Conservation (phyloP, 2,888 invertebrate genomes). For the Nycteola revayana region DNA sequence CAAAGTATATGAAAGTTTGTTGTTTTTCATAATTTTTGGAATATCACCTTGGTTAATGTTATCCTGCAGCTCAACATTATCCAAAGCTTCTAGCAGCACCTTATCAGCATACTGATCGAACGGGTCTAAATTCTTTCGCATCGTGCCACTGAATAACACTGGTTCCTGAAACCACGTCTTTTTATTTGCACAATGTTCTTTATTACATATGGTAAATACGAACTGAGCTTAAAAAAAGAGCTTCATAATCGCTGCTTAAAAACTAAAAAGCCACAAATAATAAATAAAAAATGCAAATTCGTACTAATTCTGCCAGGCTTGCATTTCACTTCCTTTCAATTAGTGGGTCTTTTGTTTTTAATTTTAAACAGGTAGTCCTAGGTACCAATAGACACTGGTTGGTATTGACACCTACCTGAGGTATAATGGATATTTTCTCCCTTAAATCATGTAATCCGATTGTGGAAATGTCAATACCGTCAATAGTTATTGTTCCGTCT, state of each 20-base stretch:
- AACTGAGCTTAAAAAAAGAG: too few relatives aligned
- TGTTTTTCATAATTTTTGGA: too few relatives aligned
- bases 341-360: too few relatives aligned
- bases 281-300: too few relatives aligned
- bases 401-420: conserved; percentile 65
- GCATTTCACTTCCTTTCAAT: too few relatives aligned
- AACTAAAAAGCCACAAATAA: too few relatives aligned
- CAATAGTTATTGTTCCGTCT: conserved; percentile 86
- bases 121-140: conserved; percentile 91
- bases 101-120: conserved; percentile 88
- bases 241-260: too few relatives aligned
- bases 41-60: conserved; percentile 30
- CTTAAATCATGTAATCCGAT: conserved; percentile 84
- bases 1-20: too few relatives aligned
- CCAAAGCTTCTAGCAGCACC: conserved; percentile 88
- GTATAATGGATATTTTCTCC: conserved; percentile 84
- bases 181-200: neutral
- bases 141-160: conserved; percentile 90
- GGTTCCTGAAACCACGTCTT: conserved; percentile 83
- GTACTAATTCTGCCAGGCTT: too few relatives aligned
- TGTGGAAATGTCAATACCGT: conserved; percentile 82
- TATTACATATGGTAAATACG: neutral
- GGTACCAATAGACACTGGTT: too few relatives aligned
- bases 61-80: conserved; percentile 82
- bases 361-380: too few relatives aligned